Evolutionary conservation across 2,113 vertebrate species (phyloP), one percentile per base, ranked within the genome.

Genomic region (Montifringilla adamsi): DNA sequence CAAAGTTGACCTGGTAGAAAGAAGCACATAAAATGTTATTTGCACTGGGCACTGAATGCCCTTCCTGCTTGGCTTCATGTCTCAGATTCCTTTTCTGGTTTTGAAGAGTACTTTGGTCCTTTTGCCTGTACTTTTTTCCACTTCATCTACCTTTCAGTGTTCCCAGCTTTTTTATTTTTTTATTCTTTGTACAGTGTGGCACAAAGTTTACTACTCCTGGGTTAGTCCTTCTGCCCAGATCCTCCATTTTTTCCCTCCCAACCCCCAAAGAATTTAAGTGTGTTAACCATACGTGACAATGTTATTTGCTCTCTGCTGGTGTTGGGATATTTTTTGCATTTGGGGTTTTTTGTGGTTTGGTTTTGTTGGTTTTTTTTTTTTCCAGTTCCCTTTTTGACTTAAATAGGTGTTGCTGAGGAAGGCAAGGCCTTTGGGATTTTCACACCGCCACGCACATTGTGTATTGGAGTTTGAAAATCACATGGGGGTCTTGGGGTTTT

Each of bases 161-260:
- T 50, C 24, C 18, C 23, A 9, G 0, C 0, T 12, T 41, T 56
- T 60, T 90, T 6, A 4, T 2, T 4, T 46, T 7, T n/a, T 41
- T 30, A 41, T 28, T 1, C 1, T 50, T 63, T 6, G 7, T 63
- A 4, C 26, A 8, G 6, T 31, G 5, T 68, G 22, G 53, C 23
- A 8, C n/a, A 69, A 41, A 21, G 46, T 41, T 50, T 50, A 17
- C 18, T 50, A 3, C 26, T 81, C 26, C 23, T 59, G 20, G 26
- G 17, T 84, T 73, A 43, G 70, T 69, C 18, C 10, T 62, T 56
- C 24, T 75, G 8, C 50, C 4, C 9, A 21, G 19, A 63, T 59
- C 4, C 6, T 11, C 18, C 21, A 3, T 69, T 60, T 27, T 49
- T 79, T 55, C 37, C 18, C 10, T 69, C 10, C 13, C 41, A 67